phyloP scores from a whole-genome alignment of 2,797 vertebrate genomes.

The Anisognathus igniventris region DNA sequence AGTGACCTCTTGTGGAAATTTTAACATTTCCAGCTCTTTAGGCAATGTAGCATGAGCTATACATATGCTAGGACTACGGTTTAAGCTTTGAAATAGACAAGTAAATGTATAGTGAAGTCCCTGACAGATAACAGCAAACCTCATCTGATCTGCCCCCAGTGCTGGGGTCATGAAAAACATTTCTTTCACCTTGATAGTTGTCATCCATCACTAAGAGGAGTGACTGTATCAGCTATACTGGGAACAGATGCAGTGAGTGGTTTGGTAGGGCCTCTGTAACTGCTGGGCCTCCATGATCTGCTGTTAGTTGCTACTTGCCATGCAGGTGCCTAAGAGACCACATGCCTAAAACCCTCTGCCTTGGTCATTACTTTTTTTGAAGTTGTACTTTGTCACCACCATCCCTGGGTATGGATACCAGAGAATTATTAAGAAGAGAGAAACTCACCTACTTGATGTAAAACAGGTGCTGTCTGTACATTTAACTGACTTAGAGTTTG shows the following conservation, averaged over 20 bases:
- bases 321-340: not conserved
- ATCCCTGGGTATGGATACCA: not conserved
- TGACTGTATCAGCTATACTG: not conserved
- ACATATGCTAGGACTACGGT: rapidly evolving
- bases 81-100: not conserved
- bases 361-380: not conserved
- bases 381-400: not conserved
- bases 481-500: not conserved
- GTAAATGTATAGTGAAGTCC: not conserved
- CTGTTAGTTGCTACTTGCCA: not conserved
- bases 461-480: not conserved
- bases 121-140: not conserved
- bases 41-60: not conserved
- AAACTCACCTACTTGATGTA: not conserved
- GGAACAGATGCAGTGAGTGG: not conserved
- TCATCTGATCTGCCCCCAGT: not conserved
- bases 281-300: not conserved
- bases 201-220: not conserved
- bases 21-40: not conserved
- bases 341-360: not conserved
- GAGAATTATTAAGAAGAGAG: not conserved
- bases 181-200: not conserved
- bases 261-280: not conserved
- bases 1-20: conserved; percentile 40
- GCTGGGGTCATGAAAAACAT: not conserved